phyloP scores from a whole-genome alignment of 2,797 vertebrate species.

The Philypnodon macrostomus region DNA sequence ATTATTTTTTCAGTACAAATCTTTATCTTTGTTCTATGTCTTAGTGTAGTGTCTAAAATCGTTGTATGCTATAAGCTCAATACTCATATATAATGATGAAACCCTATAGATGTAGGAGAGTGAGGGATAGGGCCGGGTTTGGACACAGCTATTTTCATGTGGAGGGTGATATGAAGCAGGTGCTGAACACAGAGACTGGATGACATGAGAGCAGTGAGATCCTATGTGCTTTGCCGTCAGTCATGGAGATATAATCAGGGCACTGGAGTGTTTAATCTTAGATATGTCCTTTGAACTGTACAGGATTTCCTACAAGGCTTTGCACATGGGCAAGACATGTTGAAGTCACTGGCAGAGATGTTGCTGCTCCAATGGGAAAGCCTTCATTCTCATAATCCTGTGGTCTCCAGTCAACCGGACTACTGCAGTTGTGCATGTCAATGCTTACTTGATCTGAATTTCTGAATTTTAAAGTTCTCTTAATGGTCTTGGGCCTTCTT shows the following conservation, averaged over 20 bases:
- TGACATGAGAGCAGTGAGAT: conserved; percentile 8
- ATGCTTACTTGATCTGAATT: too few relatives aligned
- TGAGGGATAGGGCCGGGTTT: conserved; percentile 7
- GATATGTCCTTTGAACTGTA: conserved; percentile 44
- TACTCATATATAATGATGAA: too few relatives aligned
- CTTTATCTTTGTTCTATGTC: too few relatives aligned
- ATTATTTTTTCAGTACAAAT: too few relatives aligned
- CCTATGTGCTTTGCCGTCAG: conserved; percentile 42
- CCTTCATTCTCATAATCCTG: conserved; percentile 21
- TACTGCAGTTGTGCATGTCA: conserved; percentile 5
- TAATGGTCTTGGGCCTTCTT: too few relatives aligned
- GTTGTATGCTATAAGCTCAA: not conserved
- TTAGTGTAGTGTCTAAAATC: not conserved
- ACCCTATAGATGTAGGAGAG: not conserved
- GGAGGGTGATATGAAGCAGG: not conserved
- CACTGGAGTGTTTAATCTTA: conserved; percentile 53
- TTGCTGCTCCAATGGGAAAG: conserved; percentile 23
- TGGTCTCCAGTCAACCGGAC: not conserved
- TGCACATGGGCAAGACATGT: conserved; percentile 11
- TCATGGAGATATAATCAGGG: conserved; percentile 53
- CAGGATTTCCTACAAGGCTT: conserved; percentile 30
- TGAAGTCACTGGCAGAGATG: conserved; percentile 32
- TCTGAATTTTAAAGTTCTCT: too few relatives aligned
- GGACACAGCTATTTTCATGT: not conserved
- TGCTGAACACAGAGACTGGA: conserved; percentile 16